Percentiles rank a stretch among this genome's conserved stretches.
phyloP scores from a whole-genome alignment of 2,113 vertebrate genomes.

The Holacanthus passer region DNA sequence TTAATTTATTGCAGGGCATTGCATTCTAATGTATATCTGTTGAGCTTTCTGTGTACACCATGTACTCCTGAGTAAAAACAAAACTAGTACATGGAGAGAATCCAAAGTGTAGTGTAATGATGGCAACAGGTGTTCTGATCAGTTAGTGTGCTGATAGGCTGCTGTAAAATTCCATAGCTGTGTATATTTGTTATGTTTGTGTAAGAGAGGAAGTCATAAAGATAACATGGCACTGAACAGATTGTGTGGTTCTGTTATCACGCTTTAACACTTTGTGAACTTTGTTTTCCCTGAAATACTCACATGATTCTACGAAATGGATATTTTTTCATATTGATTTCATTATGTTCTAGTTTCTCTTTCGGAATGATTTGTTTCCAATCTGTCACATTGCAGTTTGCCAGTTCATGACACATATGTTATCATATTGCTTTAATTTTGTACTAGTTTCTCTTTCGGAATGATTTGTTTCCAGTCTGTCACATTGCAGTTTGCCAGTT shows the following conservation, averaged over 20 bases:
- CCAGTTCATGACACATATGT: no score
- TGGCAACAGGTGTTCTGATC: constrained; percentile 18
- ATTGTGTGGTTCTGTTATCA: constrained; percentile 14
- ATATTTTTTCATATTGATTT: neutral
- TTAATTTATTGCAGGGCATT: neutral
- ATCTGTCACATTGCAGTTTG: neutral
- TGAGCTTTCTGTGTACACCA: neutral
- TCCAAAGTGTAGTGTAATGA: neutral
- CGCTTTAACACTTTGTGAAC: neutral
- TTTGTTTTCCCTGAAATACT: neutral
- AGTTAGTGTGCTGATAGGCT: neutral
- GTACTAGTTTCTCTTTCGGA: neutral
- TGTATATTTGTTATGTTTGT: constrained; percentile 28
- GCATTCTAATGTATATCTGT: neutral
- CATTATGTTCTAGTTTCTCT: neutral
- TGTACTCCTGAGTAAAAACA: constrained; percentile 11
- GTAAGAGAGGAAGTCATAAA: constrained; percentile 57
- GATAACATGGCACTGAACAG: constrained; percentile 32
- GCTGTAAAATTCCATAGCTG: constrained; percentile 13
- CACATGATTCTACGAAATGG: neutral
- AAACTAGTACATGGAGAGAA: neutral
- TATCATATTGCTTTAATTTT: neutral
- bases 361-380: neutral
- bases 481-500: no score
- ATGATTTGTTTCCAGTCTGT: neutral